Evolutionary conservation across 30 jellyfish, hydroid and myxozoan genomes (phyloP).

Genomic region (Hydra vulgaris): DNA sequence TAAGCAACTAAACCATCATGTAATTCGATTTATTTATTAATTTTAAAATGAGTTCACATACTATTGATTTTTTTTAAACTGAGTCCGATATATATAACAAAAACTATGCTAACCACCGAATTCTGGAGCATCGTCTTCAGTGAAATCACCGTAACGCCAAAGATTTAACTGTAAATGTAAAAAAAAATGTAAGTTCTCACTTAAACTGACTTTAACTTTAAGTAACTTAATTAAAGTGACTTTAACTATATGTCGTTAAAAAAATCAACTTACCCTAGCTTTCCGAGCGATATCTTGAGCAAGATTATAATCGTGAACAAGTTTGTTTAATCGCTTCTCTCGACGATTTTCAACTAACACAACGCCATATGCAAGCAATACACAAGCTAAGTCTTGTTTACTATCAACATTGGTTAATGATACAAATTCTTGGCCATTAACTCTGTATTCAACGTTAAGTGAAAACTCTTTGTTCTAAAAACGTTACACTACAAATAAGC

Average conservation of each 20-base stretch:
- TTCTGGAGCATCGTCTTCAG: slow-evolving; percentile 98
- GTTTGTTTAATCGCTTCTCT: slow-evolving; percentile 68
- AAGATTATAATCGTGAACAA: slow-evolving; percentile 41
- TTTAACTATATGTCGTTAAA: too few species aligned
- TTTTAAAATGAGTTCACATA: slow-evolving; percentile 23
- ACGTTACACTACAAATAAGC: neutral
- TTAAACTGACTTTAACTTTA: too few species aligned
- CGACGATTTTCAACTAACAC: slow-evolving; percentile 75
- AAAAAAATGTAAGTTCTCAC: neutral
- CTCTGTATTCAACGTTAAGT: slow-evolving; percentile 59
- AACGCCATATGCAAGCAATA: slow-evolving; percentile 64
- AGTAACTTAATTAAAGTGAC: too few species aligned
- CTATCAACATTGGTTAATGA: slow-evolving; percentile 61
- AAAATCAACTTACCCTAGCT: slow-evolving; percentile 57
- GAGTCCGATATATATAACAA: slow-evolving; percentile 47
- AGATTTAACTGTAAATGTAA: slow-evolving; percentile 71
- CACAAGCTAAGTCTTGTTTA: slow-evolving; percentile 49
- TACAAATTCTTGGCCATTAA: slow-evolving; percentile 81
- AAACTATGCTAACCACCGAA: slow-evolving; percentile 56
- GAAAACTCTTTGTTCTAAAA: slow-evolving; percentile 58
- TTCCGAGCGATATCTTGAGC: slow-evolving; percentile 79
- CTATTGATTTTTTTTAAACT: slow-evolving; percentile 50
- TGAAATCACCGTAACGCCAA: slow-evolving; percentile 97
- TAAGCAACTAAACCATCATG: neutral
- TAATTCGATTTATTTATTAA: neutral